Base-by-base conservation (phyloP, 2,888 invertebrate species). In the Euzetes globulus region DNA sequence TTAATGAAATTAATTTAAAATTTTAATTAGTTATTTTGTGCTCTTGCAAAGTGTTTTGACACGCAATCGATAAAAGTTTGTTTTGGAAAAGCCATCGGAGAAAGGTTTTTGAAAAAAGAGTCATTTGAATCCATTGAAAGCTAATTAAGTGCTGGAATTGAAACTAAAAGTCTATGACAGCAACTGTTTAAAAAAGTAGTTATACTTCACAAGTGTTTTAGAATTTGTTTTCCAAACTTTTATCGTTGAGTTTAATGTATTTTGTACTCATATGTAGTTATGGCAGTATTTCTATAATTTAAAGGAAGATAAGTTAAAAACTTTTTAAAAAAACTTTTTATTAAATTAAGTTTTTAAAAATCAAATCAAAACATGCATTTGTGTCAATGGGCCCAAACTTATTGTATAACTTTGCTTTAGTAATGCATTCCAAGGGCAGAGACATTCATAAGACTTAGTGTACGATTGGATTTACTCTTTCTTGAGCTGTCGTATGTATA, bases 311-410 rank as follows among this genome's bases (percentile, higher is more conserved):
- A 33, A 33, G 33, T 33, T 33, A 33, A 33, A 33, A 33, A 4
- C 9, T 33, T n/a, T n/a, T n/a, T n/a, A n/a, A n/a, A n/a, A n/a
- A n/a, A n/a, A n/a, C n/a, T n/a, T n/a, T n/a, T n/a, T n/a, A n/a
- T n/a, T n/a, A 3, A 47, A 17, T 17, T 17, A 17, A 47, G 47
- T 47, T 47, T 47, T 47, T 47, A 17, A 15, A 19, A 6, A 7
- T 52, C 19, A 19, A 19, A 52, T n/a, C n/a, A 52, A 52, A 52
- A 65, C 65, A 37, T 65, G 65, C 65, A 65, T 29, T 65, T 65
- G 37, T 65, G 65, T 65, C 41, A 65, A 37, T 65, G 65, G 65
- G 65, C n/a, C 19, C 13, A 65, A 65, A 65, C 11, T 17, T 65
- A 27, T 15, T 65, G 37, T 65, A 65, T n/a, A 65, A 37, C 29